Evolutionary conservation across 2,797 vertebrate genomes (phyloP), one percentile per base, ranked within the genome.

Genomic region (Ctenochaetus hawaiiensis): DNA sequence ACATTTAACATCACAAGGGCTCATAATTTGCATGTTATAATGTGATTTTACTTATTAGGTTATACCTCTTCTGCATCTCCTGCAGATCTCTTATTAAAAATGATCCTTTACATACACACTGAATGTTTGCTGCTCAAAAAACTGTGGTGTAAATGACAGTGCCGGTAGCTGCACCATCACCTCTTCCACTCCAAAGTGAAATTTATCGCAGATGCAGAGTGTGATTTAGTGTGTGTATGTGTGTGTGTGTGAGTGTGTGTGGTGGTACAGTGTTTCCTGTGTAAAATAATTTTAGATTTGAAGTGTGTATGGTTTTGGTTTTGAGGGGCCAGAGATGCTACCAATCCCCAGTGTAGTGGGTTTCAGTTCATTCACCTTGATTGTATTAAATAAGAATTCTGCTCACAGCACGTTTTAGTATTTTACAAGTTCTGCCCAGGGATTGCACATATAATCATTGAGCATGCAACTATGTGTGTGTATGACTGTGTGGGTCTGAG

Each of bases 211-310:
- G 17, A 18, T 44, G 64, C 23, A 58, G 45, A 47, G 13, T 34
- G 58, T 34, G 20, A 54, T 22, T 68, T 12, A 43, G 30, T 37
- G 44, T 45, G 13, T 44, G 30, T 69, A 49, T 61, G 61, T 47
- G 58, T 48, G 9, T 51, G 9, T 37, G 66, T 51, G 9, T 37
- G 66, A 43, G 30, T 37, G 44, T 49, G 9, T 51, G 9, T 39
- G 67, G 83, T 30, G 26, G 26, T 30, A 30, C 26, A 30, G 54
- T 52, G 30, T 70, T 80, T 77, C 81, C 67, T 75, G 58, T 48
- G 26, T 23, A 26, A 47, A 39, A 52, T 52, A 11, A 54, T 13
- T 17, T 56, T 11, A 26, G 4, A 56, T 61, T 1, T 6, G 18
- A 39, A 59, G 18, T 41, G 23, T 48, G 49, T 20, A 48, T 59